Evolutionary conservation across 2,113 vertebrate genomes (phyloP).

Genomic region (Hypocryptadius cinnamomeus): DNA sequence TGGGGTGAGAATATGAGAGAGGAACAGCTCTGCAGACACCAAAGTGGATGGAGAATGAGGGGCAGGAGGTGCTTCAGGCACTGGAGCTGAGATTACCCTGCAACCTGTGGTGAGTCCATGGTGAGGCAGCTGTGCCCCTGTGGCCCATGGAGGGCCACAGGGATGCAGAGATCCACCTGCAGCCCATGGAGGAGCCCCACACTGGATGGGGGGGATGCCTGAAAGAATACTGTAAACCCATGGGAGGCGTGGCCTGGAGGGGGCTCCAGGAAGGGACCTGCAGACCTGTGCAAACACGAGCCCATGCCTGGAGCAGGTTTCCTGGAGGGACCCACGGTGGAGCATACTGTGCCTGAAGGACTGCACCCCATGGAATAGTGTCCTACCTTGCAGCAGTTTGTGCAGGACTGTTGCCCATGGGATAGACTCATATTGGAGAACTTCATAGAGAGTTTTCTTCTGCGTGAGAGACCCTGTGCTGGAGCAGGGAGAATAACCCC

Average conservation of each 20-base stretch:
- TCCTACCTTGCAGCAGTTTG: neutral
- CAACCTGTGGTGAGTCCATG: neutral
- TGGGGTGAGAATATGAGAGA: neutral
- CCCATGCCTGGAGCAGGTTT: neutral
- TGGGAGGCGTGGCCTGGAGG: neutral
- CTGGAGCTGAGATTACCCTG: neutral
- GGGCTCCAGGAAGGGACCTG: neutral
- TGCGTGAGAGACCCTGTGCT: accelerated
- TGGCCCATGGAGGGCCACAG: too few relatives aligned
- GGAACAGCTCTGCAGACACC: neutral
- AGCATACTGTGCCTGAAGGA: neutral
- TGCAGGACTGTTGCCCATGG: neutral
- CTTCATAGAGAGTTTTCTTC: neutral
- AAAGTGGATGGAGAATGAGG: accelerated
- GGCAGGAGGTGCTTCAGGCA: neutral
- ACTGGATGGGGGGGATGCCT: neutral
- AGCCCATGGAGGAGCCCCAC: neutral
- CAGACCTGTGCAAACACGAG: neutral
- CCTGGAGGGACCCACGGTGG: accelerated
- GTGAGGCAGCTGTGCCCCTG: neutral
- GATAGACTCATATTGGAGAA: neutral
- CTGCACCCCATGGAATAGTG: neutral
- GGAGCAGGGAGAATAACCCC: neutral
- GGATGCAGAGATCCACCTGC: neutral
- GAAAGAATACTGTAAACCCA: neutral